Evolutionary conservation across 1,140 invertebrate genomes (phyloP).

Genomic region (Orius insidiosus): DNA sequence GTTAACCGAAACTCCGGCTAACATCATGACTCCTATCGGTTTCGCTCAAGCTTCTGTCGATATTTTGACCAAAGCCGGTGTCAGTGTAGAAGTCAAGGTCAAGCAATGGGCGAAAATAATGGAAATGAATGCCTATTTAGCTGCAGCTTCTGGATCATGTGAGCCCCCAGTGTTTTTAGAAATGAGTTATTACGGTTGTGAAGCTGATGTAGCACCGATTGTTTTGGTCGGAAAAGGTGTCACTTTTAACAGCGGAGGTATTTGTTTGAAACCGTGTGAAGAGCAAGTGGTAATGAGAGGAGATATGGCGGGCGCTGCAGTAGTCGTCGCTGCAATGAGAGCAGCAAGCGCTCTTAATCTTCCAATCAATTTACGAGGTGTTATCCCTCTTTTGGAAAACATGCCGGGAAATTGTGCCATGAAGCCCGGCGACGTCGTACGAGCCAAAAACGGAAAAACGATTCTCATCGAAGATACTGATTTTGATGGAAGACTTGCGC

Average conservation of each 20-base stretch:
- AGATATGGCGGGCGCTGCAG: constrained; percentile 49
- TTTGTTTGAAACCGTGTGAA: constrained; percentile 37
- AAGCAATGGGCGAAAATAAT: constrained; percentile 34
- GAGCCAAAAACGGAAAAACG: constrained; percentile 42
- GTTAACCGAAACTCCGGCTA: constrained; percentile 44
- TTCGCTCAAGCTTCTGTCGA: constrained; percentile 34
- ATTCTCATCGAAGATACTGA: constrained; percentile 49
- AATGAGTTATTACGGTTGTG: constrained; percentile 23
- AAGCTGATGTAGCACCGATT: constrained; percentile 27
- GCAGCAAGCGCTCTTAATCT: constrained; percentile 32
- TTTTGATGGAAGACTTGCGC: constrained; percentile 42
- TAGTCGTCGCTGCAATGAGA: constrained; percentile 33
- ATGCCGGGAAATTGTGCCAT: constrained; percentile 40
- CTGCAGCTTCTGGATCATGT: constrained; percentile 38
- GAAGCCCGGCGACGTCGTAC: constrained; percentile 45
- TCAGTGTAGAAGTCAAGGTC: constrained; percentile 27
- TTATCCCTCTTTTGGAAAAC: constrained; percentile 43
- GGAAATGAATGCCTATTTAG: constrained; percentile 43
- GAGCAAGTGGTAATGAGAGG: constrained; percentile 42
- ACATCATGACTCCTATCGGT: constrained; percentile 40
- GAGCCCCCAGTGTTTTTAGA: constrained; percentile 38
- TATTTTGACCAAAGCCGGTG: constrained; percentile 26
- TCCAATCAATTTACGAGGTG: constrained; percentile 35
- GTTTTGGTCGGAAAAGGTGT: constrained; percentile 35
- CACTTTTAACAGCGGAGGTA: constrained; percentile 47